phyloP scores from a whole-genome alignment of 2,113 vertebrate species.

The Microtus richardsoni region DNA sequence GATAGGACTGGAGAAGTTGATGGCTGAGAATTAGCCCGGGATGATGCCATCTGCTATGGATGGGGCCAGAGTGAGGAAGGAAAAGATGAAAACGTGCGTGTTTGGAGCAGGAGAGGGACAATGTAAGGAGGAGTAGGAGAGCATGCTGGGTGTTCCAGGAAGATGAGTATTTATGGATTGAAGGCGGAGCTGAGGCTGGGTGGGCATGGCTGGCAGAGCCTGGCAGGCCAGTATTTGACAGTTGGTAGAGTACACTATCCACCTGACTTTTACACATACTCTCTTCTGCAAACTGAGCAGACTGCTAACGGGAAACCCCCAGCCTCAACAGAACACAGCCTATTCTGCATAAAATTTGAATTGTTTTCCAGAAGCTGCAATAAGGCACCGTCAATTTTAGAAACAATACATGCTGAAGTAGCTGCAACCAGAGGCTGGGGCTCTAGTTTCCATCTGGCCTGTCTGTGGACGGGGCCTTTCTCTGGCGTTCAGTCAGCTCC shows the following conservation, averaged over 20 bases:
- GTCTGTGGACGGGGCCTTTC: background rate
- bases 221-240: background rate
- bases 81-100: background rate
- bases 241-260: accelerated
- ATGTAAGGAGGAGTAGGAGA: no score
- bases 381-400: background rate
- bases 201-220: background rate
- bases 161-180: background rate
- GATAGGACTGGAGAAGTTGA: background rate
- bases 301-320: background rate
- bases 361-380: background rate
- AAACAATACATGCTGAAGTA: background rate
- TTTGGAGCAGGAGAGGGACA: background rate
- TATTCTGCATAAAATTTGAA: background rate
- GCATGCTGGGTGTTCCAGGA: accelerated
- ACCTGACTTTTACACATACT: background rate
- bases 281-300: background rate
- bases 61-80: background rate
- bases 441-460: background rate
- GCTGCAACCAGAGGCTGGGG: background rate
- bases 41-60: background rate
- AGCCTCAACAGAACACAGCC: no score
- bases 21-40: background rate
- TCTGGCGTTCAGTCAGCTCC: background rate
- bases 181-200: background rate